Base-by-base conservation (phyloP, 2,888 invertebrate genomes). In the Heliconius erato region DNA sequence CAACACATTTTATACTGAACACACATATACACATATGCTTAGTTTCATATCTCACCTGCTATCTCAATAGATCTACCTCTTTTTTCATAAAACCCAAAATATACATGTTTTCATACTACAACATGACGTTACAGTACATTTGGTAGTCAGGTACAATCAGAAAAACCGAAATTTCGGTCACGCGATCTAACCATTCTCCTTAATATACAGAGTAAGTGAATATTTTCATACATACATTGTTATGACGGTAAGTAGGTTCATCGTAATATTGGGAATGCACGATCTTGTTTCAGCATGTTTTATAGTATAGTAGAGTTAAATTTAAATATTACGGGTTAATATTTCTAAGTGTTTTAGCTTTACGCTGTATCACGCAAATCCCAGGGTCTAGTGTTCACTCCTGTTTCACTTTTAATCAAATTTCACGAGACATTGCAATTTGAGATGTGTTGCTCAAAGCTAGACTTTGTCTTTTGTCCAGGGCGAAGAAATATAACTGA, bases 141-240 rank as follows among this genome's bases (percentile, higher is more conserved):
- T 63, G 59, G 35, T 74, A 59, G 59, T 32, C 32, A 76, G 40
- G 26, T 40, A 63, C 6, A 14, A 76, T 76, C 14, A 35, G 72
- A 76, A 76, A 76, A 76, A 76, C 16, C 9, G 16, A n/a, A 63
- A 35, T 32, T 35, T 40, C 16, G n/a, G 76, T 63, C 76, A 76
- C 76, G 76, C 76, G 63, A 76, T 76, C 11, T 40, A 35, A 59
- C 14, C 35, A 76, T 76, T 63, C 16, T n/a, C 63, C 9, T 16
- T 35, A n/a, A 76, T 63, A 74, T 74, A 54, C 59, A 23, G 35
- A 63, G 23, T 26, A n/a, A 63, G 40, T 35, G 35, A 63, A 40
- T 14, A 26, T 59, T 63, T 35, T 76, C 26, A 76, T 76, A 76
- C 26, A 44, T 35, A 16, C 23, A n/a, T 59, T 63, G 76, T 63